phyloP scores from a whole-genome alignment of 1,140 invertebrate species.

The Ectropis grisescens region DNA sequence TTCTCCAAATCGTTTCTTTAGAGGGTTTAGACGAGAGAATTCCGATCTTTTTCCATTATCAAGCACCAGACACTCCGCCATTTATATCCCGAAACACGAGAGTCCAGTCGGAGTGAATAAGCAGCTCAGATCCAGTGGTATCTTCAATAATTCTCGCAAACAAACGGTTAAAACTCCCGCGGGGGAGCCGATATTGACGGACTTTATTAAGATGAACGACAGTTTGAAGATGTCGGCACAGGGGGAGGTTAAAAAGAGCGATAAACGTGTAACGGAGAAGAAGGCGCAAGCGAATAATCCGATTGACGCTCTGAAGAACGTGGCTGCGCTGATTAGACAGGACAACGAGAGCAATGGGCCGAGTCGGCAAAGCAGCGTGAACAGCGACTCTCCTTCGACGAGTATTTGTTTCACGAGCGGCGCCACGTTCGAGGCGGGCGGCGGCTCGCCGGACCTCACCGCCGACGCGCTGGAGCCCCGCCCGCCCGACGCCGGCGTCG shows the following conservation, averaged over 20 bases:
- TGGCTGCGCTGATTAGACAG: constrained; percentile 49
- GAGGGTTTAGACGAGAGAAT: constrained; percentile 85
- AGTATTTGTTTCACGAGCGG: constrained; percentile 45
- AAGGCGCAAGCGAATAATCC: constrained; percentile 33
- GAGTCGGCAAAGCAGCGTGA: constrained; percentile 46
- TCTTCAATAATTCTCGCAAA: constrained; percentile 76
- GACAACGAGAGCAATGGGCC: constrained; percentile 37
- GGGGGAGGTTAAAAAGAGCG: constrained; percentile 35
- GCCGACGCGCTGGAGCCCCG: constrained; percentile 26
- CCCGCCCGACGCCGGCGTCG: constrained; percentile 17
- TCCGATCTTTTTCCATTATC: constrained; percentile 82
- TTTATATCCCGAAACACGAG: constrained; percentile 71
- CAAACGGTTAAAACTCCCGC: constrained; percentile 63
- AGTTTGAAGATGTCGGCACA: constrained; percentile 52
- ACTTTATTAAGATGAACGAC: constrained; percentile 76
- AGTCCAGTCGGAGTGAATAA: constrained; percentile 58
- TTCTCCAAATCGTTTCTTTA: constrained; percentile 76
- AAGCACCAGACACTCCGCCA: constrained; percentile 81
- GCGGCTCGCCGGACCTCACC: constrained; percentile 42
- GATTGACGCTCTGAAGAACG: constrained; percentile 52
- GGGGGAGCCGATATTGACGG: constrained; percentile 79
- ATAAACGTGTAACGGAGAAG: constrained; percentile 28
- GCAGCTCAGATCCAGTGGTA: constrained; percentile 73
- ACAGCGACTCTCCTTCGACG: constrained; percentile 50
- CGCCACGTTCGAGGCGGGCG: constrained; percentile 37